Evolutionary conservation across 37 sponge, comb jelly and placozoan genomes (phyloP).

Genomic region (Agelas oroides): DNA sequence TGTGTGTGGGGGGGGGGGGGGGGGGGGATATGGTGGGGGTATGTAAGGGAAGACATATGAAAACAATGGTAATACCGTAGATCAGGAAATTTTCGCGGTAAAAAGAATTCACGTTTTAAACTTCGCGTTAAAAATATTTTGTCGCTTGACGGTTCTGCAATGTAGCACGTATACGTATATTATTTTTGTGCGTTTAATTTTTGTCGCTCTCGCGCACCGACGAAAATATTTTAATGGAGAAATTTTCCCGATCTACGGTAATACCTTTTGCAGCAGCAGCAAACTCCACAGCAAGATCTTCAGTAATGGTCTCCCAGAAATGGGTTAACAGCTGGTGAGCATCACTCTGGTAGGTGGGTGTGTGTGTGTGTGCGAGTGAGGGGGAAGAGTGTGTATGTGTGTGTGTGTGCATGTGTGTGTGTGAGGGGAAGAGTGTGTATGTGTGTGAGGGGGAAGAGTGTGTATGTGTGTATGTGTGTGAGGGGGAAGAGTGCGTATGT

Average conservation of each 20-base stretch:
- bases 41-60: neutral
- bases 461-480: neutral
- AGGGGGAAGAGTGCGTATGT: neutral
- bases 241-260: too few relatives aligned
- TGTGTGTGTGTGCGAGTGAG: neutral
- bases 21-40: neutral
- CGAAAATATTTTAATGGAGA: too few relatives aligned
- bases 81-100: too few relatives aligned
- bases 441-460: neutral
- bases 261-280: slow-evolving; percentile 83
- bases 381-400: neutral
- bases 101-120: too few relatives aligned
- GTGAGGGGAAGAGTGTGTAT: neutral
- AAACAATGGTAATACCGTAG: too few relatives aligned
- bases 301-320: slow-evolving; percentile 76
- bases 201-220: too few relatives aligned
- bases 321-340: slow-evolving; percentile 52
- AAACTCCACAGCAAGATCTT: slow-evolving; percentile 75
- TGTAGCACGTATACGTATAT: too few relatives aligned
- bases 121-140: too few relatives aligned
- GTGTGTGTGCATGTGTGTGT: neutral
- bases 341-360: slow-evolving; percentile 31
- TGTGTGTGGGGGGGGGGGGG: neutral
- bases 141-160: too few relatives aligned
- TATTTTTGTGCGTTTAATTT: too few relatives aligned